phyloP scores from a whole-genome alignment of 2,113 vertebrate genomes.

The Lepidothrix coronata region DNA sequence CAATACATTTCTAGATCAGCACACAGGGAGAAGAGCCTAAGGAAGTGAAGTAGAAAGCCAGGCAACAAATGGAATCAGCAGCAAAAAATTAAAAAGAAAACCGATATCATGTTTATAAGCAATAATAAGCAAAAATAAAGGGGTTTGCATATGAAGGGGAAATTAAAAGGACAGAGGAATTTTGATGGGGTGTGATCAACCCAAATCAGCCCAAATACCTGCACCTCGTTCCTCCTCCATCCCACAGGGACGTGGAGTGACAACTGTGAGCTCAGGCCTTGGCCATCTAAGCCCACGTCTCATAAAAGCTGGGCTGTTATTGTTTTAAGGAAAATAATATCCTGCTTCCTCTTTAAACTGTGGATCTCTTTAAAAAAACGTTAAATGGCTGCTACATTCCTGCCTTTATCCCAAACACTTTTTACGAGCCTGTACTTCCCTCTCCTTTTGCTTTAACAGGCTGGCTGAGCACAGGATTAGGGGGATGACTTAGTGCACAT shows the following conservation, averaged over 20 bases:
- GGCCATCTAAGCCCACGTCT: background rate
- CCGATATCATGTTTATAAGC: background rate
- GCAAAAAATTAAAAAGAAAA: background rate
- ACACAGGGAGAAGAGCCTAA: background rate
- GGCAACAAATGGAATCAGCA: background rate
- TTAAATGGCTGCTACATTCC: conserved; percentile 11
- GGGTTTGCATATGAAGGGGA: background rate
- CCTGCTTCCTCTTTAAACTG: background rate
- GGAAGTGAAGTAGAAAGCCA: background rate
- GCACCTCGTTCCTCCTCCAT: fast-evolving
- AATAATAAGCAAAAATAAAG: background rate
- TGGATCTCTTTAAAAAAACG: background rate
- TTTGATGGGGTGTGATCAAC: background rate
- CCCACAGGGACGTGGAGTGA: background rate
- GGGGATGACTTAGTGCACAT: background rate
- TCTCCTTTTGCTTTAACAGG: background rate
- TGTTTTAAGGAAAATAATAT: background rate
- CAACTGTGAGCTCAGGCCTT: background rate
- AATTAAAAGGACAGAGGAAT: background rate
- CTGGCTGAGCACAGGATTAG: conserved; percentile 13
- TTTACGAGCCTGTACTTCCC: background rate
- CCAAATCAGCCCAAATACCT: background rate
- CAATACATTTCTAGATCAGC: background rate
- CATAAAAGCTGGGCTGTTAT: background rate
- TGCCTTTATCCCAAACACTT: background rate